These are phyloP conservation scores for Drosophila paracracens DNA, from an alignment of 2,888 invertebrate species.

Conservation along the genomic window DNA sequence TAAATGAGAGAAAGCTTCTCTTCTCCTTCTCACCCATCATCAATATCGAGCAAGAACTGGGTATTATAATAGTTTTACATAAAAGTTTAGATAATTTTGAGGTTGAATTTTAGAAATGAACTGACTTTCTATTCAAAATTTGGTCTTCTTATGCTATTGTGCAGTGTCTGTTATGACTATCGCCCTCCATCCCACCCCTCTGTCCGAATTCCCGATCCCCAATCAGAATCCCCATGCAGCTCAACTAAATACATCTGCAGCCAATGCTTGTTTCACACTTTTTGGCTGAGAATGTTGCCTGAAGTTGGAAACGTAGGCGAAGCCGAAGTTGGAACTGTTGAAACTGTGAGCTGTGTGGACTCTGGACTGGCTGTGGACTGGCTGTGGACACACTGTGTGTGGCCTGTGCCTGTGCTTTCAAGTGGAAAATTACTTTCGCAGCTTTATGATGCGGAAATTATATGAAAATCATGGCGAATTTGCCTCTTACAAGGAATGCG, in stretches of 20 bases:
- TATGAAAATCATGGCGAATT: conserved; percentile 84
- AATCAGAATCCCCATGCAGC: not conserved
- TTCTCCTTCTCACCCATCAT: rapidly evolving
- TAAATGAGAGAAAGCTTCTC: not conserved
- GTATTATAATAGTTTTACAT: not conserved
- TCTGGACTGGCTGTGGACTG: conserved; percentile 5
- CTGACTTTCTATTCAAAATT: not conserved
- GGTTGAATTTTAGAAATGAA: not conserved
- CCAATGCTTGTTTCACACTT: conserved; percentile 46
- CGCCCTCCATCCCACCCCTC: not conserved
- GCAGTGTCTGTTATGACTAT: conserved; percentile 4
- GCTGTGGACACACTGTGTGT: conserved; percentile 18
- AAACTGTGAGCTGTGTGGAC: conserved; percentile 20
- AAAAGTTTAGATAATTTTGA: no score
- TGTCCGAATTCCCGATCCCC: not conserved
- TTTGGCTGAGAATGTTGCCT: conserved; percentile 27
- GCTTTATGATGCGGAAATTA: conserved; percentile 85
- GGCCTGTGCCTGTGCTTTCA: conserved; percentile 76
- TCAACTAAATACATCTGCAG: conserved; percentile 15
- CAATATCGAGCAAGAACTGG: not conserved
- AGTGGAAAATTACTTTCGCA: conserved; percentile 85
- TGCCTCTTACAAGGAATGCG: conserved; percentile 78
- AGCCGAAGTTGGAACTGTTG: not conserved
- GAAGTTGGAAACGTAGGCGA: not conserved
- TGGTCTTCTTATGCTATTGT: not conserved